These are phyloP conservation scores for Parasteatoda lunata DNA, from an alignment of 2,888 invertebrate species.

Conservation along the genomic window DNA sequence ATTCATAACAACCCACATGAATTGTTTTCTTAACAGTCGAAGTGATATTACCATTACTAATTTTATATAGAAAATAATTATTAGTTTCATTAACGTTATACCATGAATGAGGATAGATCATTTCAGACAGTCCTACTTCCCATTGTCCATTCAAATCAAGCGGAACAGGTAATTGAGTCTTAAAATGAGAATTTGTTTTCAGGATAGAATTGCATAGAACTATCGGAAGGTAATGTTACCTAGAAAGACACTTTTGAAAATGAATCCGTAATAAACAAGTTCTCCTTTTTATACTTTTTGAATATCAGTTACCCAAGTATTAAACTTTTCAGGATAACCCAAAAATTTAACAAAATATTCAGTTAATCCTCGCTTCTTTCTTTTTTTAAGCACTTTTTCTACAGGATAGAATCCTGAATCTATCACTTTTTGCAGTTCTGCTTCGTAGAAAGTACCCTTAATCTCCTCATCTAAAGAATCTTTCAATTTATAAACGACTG, in stretches of 20 bases:
- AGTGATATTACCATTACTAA: too few species aligned
- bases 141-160: conserved; percentile 70
- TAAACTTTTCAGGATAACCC: conserved; percentile 11
- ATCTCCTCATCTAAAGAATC: background rate
- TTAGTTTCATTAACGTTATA: too few species aligned
- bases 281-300: conserved; percentile 4
- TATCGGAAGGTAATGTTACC: conserved; percentile 70
- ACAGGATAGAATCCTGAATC: background rate
- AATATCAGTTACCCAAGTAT: background rate
- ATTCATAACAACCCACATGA: too few species aligned
- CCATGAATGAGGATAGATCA: too few species aligned
- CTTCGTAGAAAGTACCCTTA: conserved; percentile 1
- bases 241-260: conserved; percentile 53
- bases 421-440: conserved; percentile 23
- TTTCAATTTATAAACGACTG: conserved; percentile 4
- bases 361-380: background rate
- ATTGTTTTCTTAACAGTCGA: too few species aligned
- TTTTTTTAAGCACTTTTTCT: conserved; percentile 9
- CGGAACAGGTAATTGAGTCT: conserved; percentile 70
- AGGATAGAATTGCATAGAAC: conserved; percentile 70
- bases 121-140: conserved; percentile 70
- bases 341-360: conserved; percentile 5
- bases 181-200: conserved; percentile 71
- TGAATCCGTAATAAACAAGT: background rate
- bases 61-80: too few species aligned